These are phyloP conservation scores for Stictocephala bisonia DNA, from an alignment of 2,888 invertebrate genomes.

Conservation along the genomic window DNA sequence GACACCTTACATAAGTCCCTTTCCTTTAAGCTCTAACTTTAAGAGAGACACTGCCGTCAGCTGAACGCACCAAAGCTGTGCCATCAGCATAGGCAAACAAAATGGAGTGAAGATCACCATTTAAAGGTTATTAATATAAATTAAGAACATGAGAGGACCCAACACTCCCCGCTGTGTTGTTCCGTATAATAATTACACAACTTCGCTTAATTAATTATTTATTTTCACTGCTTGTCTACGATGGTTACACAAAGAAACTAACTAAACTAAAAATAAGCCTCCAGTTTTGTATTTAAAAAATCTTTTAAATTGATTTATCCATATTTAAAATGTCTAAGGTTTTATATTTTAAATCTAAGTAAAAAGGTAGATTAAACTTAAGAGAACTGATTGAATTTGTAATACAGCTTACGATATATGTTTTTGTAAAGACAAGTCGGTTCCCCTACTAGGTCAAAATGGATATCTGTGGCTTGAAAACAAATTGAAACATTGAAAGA, in stretches of 20 bases:
- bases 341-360: background rate
- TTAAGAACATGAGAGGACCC: background rate
- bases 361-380: background rate
- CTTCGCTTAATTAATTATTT: background rate
- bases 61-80: background rate
- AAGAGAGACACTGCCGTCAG: background rate
- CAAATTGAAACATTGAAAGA: too few species aligned
- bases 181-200: background rate
- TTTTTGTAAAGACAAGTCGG: background rate
- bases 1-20: background rate
- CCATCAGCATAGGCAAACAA: conserved; percentile 1
- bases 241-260: background rate
- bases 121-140: background rate
- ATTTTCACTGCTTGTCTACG: background rate
- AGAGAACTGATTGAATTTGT: too few species aligned
- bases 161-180: background rate
- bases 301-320: background rate
- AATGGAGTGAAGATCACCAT: background rate
- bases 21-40: background rate
- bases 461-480: too few species aligned
- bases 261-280: background rate
- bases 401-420: background rate
- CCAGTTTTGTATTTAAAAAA: background rate
- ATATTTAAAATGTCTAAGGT: background rate
- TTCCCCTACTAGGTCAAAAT: background rate